Conservation (phyloP, 2,113 vertebrate genomes). For the Vombatus ursinus region DNA sequence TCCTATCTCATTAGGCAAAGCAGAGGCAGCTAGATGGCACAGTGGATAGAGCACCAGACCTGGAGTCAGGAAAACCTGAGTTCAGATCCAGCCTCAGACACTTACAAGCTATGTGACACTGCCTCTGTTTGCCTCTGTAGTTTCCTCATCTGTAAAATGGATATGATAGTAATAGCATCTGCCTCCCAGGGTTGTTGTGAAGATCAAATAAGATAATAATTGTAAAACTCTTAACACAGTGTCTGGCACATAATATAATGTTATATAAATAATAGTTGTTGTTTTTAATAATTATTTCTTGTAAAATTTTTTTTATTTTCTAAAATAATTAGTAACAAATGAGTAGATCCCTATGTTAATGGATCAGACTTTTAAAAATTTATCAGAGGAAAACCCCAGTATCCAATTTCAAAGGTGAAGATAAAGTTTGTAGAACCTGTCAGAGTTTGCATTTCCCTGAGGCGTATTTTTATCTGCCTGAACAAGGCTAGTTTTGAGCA, state of each 20-base stretch:
- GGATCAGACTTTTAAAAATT: background rate
- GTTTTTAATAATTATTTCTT: background rate
- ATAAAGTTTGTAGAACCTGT: background rate
- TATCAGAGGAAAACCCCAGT: background rate
- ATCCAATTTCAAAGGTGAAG: background rate
- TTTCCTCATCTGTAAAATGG: background rate
- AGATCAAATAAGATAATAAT: background rate
- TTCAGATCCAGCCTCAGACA: background rate
- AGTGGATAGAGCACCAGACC: background rate
- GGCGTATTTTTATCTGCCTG: background rate
- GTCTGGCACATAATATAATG: background rate
- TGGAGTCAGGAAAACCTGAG: no score
- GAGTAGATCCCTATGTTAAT: background rate
- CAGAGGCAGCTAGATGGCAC: background rate
- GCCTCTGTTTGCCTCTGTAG: background rate
- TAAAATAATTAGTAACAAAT: background rate
- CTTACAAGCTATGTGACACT: background rate
- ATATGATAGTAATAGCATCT: background rate
- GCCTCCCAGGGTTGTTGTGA: background rate
- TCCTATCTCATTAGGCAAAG: background rate
- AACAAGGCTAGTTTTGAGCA: background rate
- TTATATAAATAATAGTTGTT: background rate
- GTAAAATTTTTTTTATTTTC: background rate
- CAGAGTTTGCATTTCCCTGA: background rate
- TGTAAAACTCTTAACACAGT: background rate